A percentile compares a stretch with the other conserved stretches of the same genome.
Conservation (phyloP, 2,113 vertebrate genomes). For the Oryzias curvinotus region DNA sequence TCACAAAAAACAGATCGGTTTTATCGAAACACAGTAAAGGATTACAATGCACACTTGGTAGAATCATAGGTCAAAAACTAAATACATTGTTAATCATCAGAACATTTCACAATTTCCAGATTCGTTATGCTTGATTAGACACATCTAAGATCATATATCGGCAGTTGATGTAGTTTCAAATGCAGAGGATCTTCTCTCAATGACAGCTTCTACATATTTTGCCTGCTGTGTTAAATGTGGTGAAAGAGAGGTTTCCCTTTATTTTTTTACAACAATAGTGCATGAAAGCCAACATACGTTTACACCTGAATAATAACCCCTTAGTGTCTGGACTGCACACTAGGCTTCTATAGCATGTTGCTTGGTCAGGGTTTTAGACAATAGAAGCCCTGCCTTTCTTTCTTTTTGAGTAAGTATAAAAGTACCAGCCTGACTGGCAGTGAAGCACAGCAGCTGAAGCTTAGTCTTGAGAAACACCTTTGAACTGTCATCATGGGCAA, state of each 20-base stretch:
- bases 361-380: slow-evolving; percentile 67
- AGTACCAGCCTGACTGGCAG: slow-evolving; percentile 42
- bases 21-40: too few species aligned
- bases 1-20: too few species aligned
- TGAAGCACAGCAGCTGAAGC: slow-evolving; percentile 32
- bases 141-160: too few species aligned
- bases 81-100: too few species aligned
- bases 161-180: too few species aligned
- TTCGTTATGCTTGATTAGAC: too few species aligned
- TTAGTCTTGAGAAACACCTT: slow-evolving; percentile 35
- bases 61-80: too few species aligned
- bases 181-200: too few species aligned
- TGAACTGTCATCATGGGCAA: slow-evolving; percentile 59
- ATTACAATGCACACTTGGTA: too few species aligned
- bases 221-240: not conserved
- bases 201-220: too few species aligned
- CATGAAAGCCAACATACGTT: slow-evolving; percentile 32
- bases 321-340: slow-evolving; percentile 48
- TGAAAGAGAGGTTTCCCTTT: slow-evolving; percentile 49
- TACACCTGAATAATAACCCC: slow-evolving; percentile 57
- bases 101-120: too few species aligned
- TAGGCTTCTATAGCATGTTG: slow-evolving; percentile 58
- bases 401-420: slow-evolving; percentile 62
- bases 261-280: slow-evolving; percentile 53
- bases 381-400: slow-evolving; percentile 45